phyloP scores from a whole-genome alignment of 2,888 invertebrate genomes.

The Agonopterix subpropinquella region DNA sequence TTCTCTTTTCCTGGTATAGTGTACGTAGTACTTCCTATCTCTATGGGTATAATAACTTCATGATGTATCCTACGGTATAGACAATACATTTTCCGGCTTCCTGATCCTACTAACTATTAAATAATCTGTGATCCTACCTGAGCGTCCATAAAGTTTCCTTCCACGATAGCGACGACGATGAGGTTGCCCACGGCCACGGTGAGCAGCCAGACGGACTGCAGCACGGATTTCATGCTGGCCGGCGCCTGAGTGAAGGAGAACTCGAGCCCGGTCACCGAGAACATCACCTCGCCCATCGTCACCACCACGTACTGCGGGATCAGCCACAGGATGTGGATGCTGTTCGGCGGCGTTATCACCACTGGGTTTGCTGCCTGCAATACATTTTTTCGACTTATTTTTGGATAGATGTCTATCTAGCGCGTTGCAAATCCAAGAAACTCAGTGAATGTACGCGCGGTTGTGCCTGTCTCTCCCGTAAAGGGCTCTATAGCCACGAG shows the following conservation, averaged over 20 bases:
- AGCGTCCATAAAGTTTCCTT: conserved; percentile 82
- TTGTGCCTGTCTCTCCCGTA: too few species aligned
- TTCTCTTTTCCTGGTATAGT: too few species aligned
- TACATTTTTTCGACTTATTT: neutral
- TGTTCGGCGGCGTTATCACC: conserved; percentile 80
- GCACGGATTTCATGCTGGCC: conserved; percentile 93
- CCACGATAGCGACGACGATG: conserved; percentile 92
- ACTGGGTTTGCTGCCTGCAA: conserved; percentile 46
- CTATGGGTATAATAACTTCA: too few species aligned
- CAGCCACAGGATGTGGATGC: conserved; percentile 88
- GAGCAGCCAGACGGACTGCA: conserved; percentile 94
- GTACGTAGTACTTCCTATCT: too few species aligned
- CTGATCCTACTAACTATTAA: conserved; percentile 73
- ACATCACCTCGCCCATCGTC: conserved; percentile 96
- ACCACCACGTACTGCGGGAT: conserved; percentile 95
- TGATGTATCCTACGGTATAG: too few species aligned
- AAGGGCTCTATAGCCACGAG: too few species aligned
- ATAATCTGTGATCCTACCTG: too few species aligned
- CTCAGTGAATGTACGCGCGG: too few species aligned
- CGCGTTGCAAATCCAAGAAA: too few species aligned
- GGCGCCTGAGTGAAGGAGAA: conserved; percentile 98
- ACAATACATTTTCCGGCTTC: too few species aligned
- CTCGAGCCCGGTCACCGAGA: conserved; percentile 95
- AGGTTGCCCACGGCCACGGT: conserved; percentile 96
- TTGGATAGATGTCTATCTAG: too few species aligned